Percentiles rank a stretch among this genome's conserved stretches.
Conservation (phyloP, 2,113 vertebrate genomes). For the Pterocles gutturalis region DNA sequence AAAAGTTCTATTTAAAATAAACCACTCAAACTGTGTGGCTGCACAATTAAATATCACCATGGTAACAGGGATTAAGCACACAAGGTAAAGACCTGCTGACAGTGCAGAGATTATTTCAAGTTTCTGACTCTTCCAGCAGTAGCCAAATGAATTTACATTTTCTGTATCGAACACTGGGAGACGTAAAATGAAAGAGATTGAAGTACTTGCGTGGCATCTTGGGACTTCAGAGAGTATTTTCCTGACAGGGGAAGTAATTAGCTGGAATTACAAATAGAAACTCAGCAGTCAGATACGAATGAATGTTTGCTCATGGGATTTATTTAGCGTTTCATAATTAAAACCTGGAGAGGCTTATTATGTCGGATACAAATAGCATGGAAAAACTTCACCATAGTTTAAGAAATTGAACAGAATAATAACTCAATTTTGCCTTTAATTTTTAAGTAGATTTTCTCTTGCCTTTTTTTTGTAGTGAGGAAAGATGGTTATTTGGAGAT, state of each 20-base stretch:
- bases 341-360: conserved; percentile 38
- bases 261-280: conserved; percentile 52
- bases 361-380: not conserved
- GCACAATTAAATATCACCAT: conserved; percentile 49
- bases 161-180: not conserved
- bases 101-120: conserved; percentile 51
- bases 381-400: not conserved
- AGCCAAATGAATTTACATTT: conserved; percentile 35
- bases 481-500: not conserved
- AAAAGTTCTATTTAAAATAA: conserved; percentile 63
- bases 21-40: conserved; percentile 39
- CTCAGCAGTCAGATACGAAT: conserved; percentile 31
- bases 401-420: not conserved
- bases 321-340: conserved; percentile 47
- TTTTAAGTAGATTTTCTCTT: not conserved
- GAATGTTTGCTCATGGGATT: not conserved
- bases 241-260: conserved; percentile 69
- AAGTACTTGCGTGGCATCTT: conserved; percentile 1
- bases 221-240: conserved; percentile 47
- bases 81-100: conserved; percentile 42
- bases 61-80: conserved; percentile 49
- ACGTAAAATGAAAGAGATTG: not conserved
- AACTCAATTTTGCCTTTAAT: not conserved
- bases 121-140: conserved; percentile 43
- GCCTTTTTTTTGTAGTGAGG: not conserved